Evolutionary conservation across 2,113 vertebrate species (phyloP).

Genomic region (Protomyctophum bolini): DNA sequence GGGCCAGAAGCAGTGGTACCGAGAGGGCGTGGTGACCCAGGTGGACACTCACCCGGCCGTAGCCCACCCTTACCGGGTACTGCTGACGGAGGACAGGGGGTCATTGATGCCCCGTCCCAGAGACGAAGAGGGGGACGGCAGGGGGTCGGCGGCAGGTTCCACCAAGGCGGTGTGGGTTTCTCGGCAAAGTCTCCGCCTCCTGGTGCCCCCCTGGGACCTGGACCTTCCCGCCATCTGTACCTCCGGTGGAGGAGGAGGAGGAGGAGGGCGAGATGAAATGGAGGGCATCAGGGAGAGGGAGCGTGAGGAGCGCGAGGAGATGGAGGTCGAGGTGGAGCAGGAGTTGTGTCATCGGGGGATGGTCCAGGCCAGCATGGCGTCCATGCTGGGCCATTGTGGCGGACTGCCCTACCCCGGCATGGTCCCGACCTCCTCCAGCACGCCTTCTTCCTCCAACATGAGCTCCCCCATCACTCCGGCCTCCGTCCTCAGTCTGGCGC

Average conservation of each 20-base stretch:
- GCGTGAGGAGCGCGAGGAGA: conserved; percentile 75
- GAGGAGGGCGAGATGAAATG: conserved; percentile 52
- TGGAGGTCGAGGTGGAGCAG: conserved; percentile 77
- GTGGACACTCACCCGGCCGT: conserved; percentile 83
- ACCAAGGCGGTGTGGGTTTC: conserved; percentile 85
- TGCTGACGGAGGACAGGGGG: conserved; percentile 67
- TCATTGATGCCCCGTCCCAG: conserved; percentile 22
- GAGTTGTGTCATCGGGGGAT: conserved; percentile 82
- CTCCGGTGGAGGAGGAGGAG: conserved; percentile 53
- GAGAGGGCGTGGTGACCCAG: conserved; percentile 85
- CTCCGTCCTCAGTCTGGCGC: conserved; percentile 67
- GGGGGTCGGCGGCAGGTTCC: conserved; percentile 30
- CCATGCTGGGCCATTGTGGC: conserved; percentile 46
- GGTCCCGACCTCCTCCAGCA: conserved; percentile 42
- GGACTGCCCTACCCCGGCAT: conserved; percentile 56
- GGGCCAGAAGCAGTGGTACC: conserved; percentile 77
- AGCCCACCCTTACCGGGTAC: conserved; percentile 85
- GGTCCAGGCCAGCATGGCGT: conserved; percentile 52
- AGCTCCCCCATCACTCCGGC: conserved; percentile 60
- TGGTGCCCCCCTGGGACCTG: conserved; percentile 84
- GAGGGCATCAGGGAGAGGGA: conserved; percentile 66
- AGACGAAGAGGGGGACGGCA: conserved; percentile 56
- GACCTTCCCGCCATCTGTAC: conserved; percentile 57
- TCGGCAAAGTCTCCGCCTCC: conserved; percentile 84
- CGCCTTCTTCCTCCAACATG: conserved; percentile 70